Percentiles rank a stretch among this genome's conserved stretches.
Conservation (phyloP, 2,113 vertebrate genomes). For the rat (Rattus norvegicus) region GRCr8 NC_086031.1:64945001-64945500, state of each 20-base stretch:
- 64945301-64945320: not conserved
- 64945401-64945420: not conserved
- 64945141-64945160: constrained; percentile 19
- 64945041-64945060: not conserved
- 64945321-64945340: not conserved
- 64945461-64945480: constrained; percentile 10
- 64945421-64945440: not conserved
- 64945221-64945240: not conserved
- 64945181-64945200: not conserved
- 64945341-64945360: not conserved
- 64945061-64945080: not conserved
- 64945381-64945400: not conserved
- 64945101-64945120: not conserved
- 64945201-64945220: not conserved
- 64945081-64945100: constrained; percentile 49
- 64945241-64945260: not conserved
- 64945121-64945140: not conserved
- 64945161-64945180: not conserved
- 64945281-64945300: constrained; percentile 13
- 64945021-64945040: not conserved
- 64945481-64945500: not conserved
- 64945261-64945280: not conserved
- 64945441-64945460: constrained; percentile 31
- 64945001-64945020: not conserved
- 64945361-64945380: not conserved